Base-by-base conservation (phyloP, 2,888 invertebrate genomes). In the Eristalinus aeneus region DNA sequence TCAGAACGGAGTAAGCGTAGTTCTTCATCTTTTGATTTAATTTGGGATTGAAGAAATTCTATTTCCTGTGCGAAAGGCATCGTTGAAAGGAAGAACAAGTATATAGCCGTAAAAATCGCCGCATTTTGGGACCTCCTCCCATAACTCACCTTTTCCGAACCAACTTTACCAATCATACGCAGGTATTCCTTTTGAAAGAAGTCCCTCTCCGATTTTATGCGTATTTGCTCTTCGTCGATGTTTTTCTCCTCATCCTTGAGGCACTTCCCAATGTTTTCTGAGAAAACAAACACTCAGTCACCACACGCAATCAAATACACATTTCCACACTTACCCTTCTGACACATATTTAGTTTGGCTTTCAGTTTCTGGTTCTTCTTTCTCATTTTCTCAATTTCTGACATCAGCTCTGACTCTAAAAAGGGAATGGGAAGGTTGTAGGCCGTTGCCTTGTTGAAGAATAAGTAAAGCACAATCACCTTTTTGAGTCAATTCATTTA, bases 401-500 rank as follows among this genome's bases (percentile, higher is more conserved):
- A 90, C 75, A 93, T 91, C 36, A 94, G 89, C 88, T 92, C 90
- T 61, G 93, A 92, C 90, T 93, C 94, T 91, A 93, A n/a, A 46
- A 46, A 6, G 16, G 16, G 1, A 46, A 16, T n/a, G 1, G 91
- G n/a, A 90, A 92, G 92, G 20, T 12, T 32, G 31, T 34, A 16
- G 8, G 0, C 16, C 9, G 9, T n/a, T 27, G n/a, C 1, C 11
- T 8, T 0, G 31, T 20, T 6, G 0, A 11, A 16, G 11, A 10
- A 12, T 22, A 9, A 3, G 20, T 8, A 0, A 22, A 20, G 16
- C 20, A 3, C 23, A 61, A 83, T 89, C 93, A 94, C 94, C 96
- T 85, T 94, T 95, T 89, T 94, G 92, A 88, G 94, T 95, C 90
- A 94, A 94, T 90, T 94, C 94, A 92, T 94, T 95, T 12, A 95